These are phyloP conservation scores for Gasteruption jaculator DNA, from an alignment of 2,888 invertebrate species.

Conservation along the genomic window DNA sequence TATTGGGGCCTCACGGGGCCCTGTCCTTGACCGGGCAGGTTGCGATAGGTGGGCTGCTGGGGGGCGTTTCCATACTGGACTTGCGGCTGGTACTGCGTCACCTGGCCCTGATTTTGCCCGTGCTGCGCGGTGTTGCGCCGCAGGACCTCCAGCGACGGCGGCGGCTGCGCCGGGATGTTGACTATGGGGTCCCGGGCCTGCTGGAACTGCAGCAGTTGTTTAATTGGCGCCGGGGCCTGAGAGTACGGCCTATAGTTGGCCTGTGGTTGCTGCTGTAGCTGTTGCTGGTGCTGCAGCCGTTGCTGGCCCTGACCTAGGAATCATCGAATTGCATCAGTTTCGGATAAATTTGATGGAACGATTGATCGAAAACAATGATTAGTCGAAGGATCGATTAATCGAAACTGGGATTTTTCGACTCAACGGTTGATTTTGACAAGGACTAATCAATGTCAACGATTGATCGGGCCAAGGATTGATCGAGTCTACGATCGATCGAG, in stretches of 20 bases:
- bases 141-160: constrained; percentile 29
- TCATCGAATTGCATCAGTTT: constrained; percentile 18
- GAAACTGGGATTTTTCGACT: too few relatives aligned
- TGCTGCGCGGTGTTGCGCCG: constrained; percentile 23
- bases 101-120: constrained; percentile 23
- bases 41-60: constrained; percentile 36
- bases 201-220: constrained; percentile 40
- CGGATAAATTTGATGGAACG: too few relatives aligned
- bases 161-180: constrained; percentile 34
- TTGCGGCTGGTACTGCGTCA: constrained; percentile 34
- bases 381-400: too few relatives aligned
- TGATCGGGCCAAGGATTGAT: too few relatives aligned
- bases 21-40: constrained; percentile 19
- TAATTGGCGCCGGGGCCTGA: constrained; percentile 39
- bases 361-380: too few relatives aligned
- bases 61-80: constrained; percentile 34
- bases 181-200: constrained; percentile 40
- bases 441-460: too few relatives aligned
- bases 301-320: constrained; percentile 19
- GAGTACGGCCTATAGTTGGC: constrained; percentile 35
- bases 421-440: too few relatives aligned
- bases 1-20: neutral
- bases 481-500: too few relatives aligned
- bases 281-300: constrained; percentile 17
- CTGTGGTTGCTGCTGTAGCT: constrained; percentile 22